These are phyloP conservation scores for Oreotrochilus melanogaster DNA, from an alignment of 2,113 vertebrate genomes.

Conservation along the genomic window DNA sequence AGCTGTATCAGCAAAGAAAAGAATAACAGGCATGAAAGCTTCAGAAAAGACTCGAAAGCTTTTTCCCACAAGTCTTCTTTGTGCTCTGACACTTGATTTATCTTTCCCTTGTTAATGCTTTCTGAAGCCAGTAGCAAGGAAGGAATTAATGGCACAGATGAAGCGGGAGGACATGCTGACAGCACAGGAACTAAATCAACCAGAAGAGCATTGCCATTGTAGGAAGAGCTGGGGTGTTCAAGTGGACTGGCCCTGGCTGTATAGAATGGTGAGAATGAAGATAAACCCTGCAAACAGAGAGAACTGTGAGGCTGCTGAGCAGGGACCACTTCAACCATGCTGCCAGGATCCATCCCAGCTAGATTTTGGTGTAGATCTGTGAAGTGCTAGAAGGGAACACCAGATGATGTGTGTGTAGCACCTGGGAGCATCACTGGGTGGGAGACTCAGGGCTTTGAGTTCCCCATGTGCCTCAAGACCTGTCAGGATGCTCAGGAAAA, in stretches of 20 bases:
- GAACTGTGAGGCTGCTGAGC: background rate
- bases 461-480: background rate
- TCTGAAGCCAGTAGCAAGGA: slow-evolving; percentile 67
- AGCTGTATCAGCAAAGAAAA: slow-evolving; percentile 69
- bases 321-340: accelerated
- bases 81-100: slow-evolving; percentile 65
- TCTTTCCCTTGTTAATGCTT: slow-evolving; percentile 63
- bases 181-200: slow-evolving; percentile 53
- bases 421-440: accelerated
- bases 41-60: slow-evolving; percentile 54
- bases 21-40: slow-evolving; percentile 67
- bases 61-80: slow-evolving; percentile 69
- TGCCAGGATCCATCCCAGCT: background rate
- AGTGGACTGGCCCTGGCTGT: background rate
- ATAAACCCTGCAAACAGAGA: background rate
- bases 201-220: background rate
- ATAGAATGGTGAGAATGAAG: background rate
- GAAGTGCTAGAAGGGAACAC: background rate
- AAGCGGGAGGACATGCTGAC: slow-evolving; percentile 42
- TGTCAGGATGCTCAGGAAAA: background rate
- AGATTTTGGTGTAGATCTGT: background rate
- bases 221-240: background rate
- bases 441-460: accelerated
- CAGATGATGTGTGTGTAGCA: accelerated
- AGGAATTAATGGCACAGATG: slow-evolving; percentile 48